A percentile compares a stretch with the other conserved stretches of the same genome.
Conservation (phyloP, 1,140 invertebrate species). For the Drosophila ananassae region DNA sequence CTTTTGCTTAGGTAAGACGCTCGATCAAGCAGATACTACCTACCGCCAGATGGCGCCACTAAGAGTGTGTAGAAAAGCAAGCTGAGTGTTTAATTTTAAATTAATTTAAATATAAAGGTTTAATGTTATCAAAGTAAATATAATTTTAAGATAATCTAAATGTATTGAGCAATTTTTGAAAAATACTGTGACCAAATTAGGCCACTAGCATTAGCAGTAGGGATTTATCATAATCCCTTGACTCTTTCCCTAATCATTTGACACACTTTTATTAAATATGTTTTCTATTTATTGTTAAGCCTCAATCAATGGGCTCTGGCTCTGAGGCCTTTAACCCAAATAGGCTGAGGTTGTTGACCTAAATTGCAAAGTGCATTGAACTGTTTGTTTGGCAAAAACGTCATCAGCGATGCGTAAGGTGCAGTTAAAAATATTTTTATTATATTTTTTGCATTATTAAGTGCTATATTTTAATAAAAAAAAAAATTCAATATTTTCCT, state of each 20-base stretch:
- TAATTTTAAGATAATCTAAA: too few species aligned
- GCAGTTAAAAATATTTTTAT: background rate
- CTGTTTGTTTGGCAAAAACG: conserved; percentile 50
- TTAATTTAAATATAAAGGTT: background rate
- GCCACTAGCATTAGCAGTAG: background rate
- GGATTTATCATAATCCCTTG: background rate
- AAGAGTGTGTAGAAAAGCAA: conserved; percentile 1
- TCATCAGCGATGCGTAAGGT: conserved; percentile 34
- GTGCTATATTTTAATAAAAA: too few species aligned
- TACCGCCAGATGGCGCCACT: conserved; percentile 14
- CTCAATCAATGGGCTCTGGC: background rate
- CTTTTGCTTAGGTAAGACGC: conserved; percentile 15
- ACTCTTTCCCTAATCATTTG: background rate
- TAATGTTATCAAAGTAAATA: background rate
- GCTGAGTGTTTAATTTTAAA: background rate
- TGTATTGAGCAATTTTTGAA: too few species aligned
- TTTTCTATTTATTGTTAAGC: background rate
- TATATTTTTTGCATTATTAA: background rate
- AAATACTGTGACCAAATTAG: background rate
- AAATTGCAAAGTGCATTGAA: conserved; percentile 83
- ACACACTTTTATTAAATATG: background rate
- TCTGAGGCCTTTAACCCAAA: conserved; percentile 55
- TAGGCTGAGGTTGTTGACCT: conserved; percentile 78
- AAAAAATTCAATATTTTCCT: background rate
- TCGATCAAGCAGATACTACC: conserved; percentile 21